These are phyloP conservation scores for Pyrrhosoma nymphula DNA, from an alignment of 2,888 invertebrate species.

Conservation along the genomic window DNA sequence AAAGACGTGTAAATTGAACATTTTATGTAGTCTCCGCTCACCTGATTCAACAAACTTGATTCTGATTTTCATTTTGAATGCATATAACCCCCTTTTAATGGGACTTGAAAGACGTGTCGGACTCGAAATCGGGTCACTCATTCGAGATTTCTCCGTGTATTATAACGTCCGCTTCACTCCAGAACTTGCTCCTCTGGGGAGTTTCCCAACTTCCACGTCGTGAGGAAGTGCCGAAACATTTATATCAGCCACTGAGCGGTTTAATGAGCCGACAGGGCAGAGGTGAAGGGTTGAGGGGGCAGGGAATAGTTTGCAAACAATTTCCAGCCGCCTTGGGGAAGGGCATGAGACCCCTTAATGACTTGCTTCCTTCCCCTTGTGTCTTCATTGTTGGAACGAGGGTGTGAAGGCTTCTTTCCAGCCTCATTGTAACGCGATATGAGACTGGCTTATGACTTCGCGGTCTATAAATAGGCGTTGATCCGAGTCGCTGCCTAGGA, in stretches of 20 bases:
- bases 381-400: neutral
- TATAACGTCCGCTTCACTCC: neutral
- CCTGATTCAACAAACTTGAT: too few species aligned
- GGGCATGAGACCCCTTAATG: neutral
- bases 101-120: neutral
- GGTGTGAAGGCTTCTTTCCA: neutral
- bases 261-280: slow-evolving; percentile 26
- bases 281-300: neutral
- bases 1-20: too few species aligned
- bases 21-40: too few species aligned
- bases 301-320: neutral
- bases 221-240: slow-evolving; percentile 22
- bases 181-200: neutral
- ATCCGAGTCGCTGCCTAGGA: too few species aligned
- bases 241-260: slow-evolving; percentile 26
- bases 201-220: neutral
- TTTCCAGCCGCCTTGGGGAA: neutral
- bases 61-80: neutral
- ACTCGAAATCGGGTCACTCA: neutral
- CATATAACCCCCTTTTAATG: neutral
- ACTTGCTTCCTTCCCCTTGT: slow-evolving; percentile 22
- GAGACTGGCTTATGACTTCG: neutral
- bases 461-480: neutral
- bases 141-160: neutral
- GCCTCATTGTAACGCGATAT: neutral